A percentile compares a stretch with the other conserved stretches of the same genome.
phyloP scores from a whole-genome alignment of 2,888 invertebrate species.

The Synanthedon tipuliformis region DNA sequence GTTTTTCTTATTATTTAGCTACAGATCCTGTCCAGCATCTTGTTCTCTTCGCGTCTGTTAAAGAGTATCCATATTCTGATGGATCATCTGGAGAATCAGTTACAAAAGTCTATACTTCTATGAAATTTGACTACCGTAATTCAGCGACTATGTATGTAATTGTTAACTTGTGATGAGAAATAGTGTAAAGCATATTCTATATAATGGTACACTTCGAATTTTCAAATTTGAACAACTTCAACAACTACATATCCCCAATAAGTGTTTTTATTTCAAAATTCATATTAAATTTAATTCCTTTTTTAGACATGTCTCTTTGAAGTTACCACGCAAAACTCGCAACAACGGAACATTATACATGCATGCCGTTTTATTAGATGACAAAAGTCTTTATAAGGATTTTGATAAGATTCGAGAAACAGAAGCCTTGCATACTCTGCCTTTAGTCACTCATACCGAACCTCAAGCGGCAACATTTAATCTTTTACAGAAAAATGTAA shows the following conservation, averaged over 20 bases:
- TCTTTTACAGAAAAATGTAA: conserved; percentile 67
- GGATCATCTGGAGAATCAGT: conserved; percentile 53
- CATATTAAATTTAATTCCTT: background rate
- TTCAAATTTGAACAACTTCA: no score
- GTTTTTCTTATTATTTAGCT: conserved; percentile 77
- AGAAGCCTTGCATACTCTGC: conserved; percentile 73
- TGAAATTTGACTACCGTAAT: conserved; percentile 75
- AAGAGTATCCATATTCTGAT: conserved; percentile 64
- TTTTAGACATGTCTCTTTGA: conserved; percentile 74
- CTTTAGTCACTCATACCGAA: conserved; percentile 78
- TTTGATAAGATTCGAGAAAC: conserved; percentile 71
- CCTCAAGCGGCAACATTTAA: conserved; percentile 83
- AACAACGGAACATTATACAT: conserved; percentile 88
- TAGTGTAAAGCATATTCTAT: no score
- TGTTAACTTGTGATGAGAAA: no score
- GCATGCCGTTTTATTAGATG: conserved; percentile 76
- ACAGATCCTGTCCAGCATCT: conserved; percentile 77
- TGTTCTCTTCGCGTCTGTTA: conserved; percentile 75
- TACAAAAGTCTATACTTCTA: conserved; percentile 69
- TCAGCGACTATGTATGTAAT: conserved; percentile 41
- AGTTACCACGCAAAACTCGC: conserved; percentile 79
- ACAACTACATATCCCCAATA: background rate
- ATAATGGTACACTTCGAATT: no score
- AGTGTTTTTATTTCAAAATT: background rate
- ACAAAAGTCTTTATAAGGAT: conserved; percentile 53